These are phyloP conservation scores for Coleophora flavipennella DNA, from an alignment of 2,888 invertebrate species.

Conservation along the genomic window DNA sequence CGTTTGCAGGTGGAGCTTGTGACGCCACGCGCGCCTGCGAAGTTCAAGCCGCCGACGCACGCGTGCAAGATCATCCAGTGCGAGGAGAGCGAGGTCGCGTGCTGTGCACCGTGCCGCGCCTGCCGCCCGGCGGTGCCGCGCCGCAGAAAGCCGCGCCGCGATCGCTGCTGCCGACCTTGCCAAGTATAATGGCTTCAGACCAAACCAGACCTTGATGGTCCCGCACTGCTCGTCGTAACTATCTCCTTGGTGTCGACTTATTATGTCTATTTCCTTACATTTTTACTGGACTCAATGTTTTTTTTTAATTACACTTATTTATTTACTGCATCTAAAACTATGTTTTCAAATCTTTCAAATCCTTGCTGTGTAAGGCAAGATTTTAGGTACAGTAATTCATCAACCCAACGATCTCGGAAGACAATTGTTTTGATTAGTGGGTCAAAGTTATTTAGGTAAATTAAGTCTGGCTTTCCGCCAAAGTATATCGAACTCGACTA, in stretches of 20 bases:
- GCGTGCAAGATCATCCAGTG: constrained; percentile 79
- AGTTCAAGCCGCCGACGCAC: constrained; percentile 70
- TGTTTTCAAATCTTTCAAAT: too few species aligned
- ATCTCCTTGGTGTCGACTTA: too few species aligned
- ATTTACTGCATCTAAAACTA: too few species aligned
- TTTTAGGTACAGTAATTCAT: not conserved
- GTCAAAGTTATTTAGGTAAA: not conserved
- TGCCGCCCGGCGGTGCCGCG: constrained; percentile 27
- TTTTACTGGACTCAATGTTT: too few species aligned
- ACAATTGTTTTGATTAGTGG: not conserved
- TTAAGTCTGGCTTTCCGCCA: not conserved
- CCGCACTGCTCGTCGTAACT: too few species aligned
- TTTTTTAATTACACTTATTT: too few species aligned
- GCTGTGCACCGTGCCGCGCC: constrained; percentile 39
- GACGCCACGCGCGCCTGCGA: constrained; percentile 78
- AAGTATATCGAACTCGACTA: not conserved
- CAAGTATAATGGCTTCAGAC: not conserved
- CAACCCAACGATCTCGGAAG: not conserved
- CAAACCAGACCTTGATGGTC: too few species aligned
- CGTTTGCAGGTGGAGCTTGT: constrained; percentile 82
- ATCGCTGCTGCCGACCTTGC: not conserved
- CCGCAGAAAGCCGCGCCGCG: not conserved
- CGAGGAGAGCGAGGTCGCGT: constrained; percentile 66
- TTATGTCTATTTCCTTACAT: too few species aligned
- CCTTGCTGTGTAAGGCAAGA: not conserved